Base-by-base conservation (phyloP, 2,888 invertebrate species). In the Augiades crinisus region DNA sequence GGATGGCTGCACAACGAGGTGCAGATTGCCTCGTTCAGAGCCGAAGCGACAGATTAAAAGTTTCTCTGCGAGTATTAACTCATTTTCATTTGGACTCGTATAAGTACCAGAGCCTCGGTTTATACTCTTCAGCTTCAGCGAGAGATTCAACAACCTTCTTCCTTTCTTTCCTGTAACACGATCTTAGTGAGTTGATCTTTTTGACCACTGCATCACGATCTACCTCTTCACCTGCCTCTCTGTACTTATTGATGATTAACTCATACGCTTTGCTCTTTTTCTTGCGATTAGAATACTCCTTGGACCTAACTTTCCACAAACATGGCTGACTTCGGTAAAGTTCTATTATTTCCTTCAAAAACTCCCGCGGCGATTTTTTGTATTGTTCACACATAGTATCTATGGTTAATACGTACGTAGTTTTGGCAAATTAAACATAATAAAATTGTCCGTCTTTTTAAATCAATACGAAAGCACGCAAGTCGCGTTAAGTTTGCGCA, bases 401-500 rank as follows among this genome's bases (percentile, higher is more conserved):
- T n/a, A n/a, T n/a, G n/a, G n/a, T n/a, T n/a, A n/a, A n/a, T n/a
- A n/a, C n/a, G n/a, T n/a, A n/a, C n/a, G n/a, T n/a, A n/a, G n/a
- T n/a, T n/a, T n/a, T n/a, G n/a, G 8, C 27, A 3, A 27, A 27
- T 4, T 10, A 10, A 10, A 5, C 4, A 2, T 27, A 4, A 19
- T 5, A n/a, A 27, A 27, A 2, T 0, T 10, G 10, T 3, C 10
- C 4, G 8, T 24, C 22, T 4, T 5, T 24, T 24, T n/a, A n/a
- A 27, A 3, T 27, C 27, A 27, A 27, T 27, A 10, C 6, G 22
- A 27, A 27, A 27, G 5, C 10, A 27, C 27, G 27, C 27, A 27
- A 10, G 27, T 10, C 27, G 10, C 10, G 27, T 27, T 21, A 27
- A 21, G 27, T 19, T 55, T 58, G 55, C 5, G 27, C 31, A 14